Conservation (phyloP, 2,797 vertebrate species). For the Alauda arvensis region DNA sequence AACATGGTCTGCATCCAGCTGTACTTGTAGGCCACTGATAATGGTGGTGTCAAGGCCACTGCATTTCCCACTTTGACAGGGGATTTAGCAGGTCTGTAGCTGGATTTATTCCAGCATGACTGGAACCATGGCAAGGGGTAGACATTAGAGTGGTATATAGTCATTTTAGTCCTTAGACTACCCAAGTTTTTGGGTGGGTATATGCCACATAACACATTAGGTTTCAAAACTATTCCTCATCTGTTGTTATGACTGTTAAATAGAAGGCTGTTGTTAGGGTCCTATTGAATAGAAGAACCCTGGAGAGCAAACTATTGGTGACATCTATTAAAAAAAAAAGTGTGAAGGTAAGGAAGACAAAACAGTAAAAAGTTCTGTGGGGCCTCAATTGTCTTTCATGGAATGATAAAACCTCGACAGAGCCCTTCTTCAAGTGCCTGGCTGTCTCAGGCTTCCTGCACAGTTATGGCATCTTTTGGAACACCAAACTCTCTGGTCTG, state of each 20-base stretch:
- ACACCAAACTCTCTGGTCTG: background rate
- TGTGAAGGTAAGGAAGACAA: background rate
- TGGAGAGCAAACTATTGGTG: background rate
- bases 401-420: background rate
- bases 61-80: background rate
- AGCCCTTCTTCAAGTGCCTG: background rate
- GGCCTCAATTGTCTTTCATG: rapidly evolving
- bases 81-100: background rate
- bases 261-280: background rate
- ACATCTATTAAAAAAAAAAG: background rate
- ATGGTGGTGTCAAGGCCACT: background rate
- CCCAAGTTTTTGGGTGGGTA: background rate
- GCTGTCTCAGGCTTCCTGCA: background rate
- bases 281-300: background rate
- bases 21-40: background rate
- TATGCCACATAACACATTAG: background rate
- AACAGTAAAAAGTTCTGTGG: background rate
- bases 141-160: background rate
- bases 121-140: background rate
- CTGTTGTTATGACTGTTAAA: background rate
- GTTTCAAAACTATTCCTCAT: background rate
- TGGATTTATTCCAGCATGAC: background rate
- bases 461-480: background rate
- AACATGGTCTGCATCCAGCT: background rate
- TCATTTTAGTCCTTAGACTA: background rate